Conservation (phyloP, 2,113 vertebrate species). For the Oryzias curvinotus region DNA sequence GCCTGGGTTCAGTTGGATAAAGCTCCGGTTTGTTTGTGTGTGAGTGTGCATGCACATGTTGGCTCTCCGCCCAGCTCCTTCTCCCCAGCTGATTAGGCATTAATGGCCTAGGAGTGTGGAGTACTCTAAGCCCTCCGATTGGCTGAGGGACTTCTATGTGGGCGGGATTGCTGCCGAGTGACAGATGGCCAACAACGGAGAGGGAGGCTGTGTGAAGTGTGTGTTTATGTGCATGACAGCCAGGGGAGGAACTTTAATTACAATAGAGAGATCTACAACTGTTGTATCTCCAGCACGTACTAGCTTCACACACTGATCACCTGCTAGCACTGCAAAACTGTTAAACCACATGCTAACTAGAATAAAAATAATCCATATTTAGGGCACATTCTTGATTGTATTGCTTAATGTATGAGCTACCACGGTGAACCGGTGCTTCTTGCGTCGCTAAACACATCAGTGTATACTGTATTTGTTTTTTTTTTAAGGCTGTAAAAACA, state of each 20-base stretch:
- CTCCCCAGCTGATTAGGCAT: conserved; percentile 86
- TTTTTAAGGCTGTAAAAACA: neutral
- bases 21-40: conserved; percentile 18
- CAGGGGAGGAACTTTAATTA: conserved; percentile 14
- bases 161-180: conserved; percentile 79
- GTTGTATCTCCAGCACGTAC: conserved; percentile 9
- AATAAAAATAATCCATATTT: conserved; percentile 12
- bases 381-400: neutral
- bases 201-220: conserved; percentile 18
- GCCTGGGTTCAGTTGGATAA: conserved; percentile 33
- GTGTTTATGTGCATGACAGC: conserved; percentile 9
- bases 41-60: conserved; percentile 20
- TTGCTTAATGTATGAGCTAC: neutral
- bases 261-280: conserved; percentile 43
- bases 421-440: neutral
- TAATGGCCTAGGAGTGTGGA: conserved; percentile 82
- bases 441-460: neutral
- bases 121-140: conserved; percentile 66
- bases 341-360: neutral
- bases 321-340: neutral
- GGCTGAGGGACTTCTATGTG: conserved; percentile 79
- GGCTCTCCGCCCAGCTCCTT: conserved; percentile 76
- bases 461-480: neutral
- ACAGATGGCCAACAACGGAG: conserved; percentile 88
- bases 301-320: neutral